phyloP scores from a whole-genome alignment of 92 coral and sea anemone species.

The Muricea muricata region DNA sequence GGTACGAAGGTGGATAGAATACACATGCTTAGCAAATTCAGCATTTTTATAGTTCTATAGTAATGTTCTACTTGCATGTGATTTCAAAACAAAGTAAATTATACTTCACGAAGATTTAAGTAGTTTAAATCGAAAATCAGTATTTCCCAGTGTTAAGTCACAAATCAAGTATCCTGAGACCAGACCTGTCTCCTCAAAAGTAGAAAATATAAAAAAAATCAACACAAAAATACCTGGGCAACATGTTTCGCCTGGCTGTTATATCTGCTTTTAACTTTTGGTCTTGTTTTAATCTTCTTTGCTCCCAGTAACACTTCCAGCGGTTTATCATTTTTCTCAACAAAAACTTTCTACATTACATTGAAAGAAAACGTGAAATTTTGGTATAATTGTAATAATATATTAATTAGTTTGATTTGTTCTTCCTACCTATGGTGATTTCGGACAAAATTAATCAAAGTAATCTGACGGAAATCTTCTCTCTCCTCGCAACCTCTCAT shows the following conservation, averaged over 20 bases:
- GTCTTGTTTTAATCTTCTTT: constrained; percentile 72
- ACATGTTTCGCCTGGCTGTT: constrained; percentile 17
- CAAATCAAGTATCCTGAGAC: no score
- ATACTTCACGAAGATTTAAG: no score
- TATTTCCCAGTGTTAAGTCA: no score
- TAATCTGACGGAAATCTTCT: constrained; percentile 84
- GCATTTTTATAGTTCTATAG: no score
- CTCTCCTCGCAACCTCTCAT: constrained; percentile 86
- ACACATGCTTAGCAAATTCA: no score
- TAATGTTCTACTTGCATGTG: no score
- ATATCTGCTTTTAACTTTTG: constrained; percentile 79
- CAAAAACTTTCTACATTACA: constrained; percentile 47
- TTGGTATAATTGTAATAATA: not conserved
- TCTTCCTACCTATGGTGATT: constrained; percentile 70
- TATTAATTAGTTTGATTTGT: not conserved
- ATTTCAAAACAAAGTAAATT: no score
- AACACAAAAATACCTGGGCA: constrained; percentile 5
- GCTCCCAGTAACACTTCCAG: constrained; percentile 77
- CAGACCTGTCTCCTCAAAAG: no score
- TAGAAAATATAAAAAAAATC: not conserved
- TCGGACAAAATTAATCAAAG: constrained; percentile 80
- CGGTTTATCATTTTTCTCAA: constrained; percentile 49
- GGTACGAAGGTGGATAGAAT: no score
- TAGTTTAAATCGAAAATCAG: no score
- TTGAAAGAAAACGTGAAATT: not conserved